phyloP scores from a whole-genome alignment of 1,140 invertebrate species.

The Musca domestica region DNA sequence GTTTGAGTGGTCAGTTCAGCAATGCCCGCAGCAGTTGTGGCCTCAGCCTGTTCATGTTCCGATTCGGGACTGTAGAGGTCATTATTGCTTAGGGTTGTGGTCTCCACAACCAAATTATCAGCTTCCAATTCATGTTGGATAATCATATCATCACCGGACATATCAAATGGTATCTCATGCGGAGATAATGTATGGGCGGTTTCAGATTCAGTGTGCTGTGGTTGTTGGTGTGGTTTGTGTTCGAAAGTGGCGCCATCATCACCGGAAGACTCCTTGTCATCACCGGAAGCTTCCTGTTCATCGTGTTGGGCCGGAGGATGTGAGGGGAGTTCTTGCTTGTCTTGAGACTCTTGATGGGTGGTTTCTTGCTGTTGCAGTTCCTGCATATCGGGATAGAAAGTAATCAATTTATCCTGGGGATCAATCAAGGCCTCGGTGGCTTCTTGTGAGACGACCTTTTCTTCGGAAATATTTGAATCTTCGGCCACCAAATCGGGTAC shows the following conservation, averaged over 20 bases:
- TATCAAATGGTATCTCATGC: constrained; percentile 45
- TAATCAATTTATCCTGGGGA: constrained; percentile 33
- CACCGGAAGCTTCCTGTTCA: neutral
- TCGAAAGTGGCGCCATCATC: too few relatives aligned
- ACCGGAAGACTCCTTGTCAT: neutral
- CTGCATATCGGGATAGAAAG: constrained; percentile 34
- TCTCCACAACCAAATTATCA: constrained; percentile 43
- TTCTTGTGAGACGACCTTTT: neutral
- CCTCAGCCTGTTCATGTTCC: constrained; percentile 27
- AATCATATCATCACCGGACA: constrained; percentile 27
- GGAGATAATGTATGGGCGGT: constrained; percentile 33
- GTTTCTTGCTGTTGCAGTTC: neutral
- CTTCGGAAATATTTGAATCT: constrained; percentile 23
- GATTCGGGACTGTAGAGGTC: neutral
- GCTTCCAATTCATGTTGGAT: constrained; percentile 31
- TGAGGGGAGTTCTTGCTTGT: too few relatives aligned
- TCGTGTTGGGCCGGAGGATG: neutral
- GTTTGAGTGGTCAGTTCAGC: constrained; percentile 53
- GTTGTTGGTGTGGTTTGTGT: neutral
- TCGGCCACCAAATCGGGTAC: constrained; percentile 40
- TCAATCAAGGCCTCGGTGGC: constrained; percentile 11
- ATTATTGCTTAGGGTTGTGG: constrained; percentile 29
- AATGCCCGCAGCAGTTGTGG: constrained; percentile 43
- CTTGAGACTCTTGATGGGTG: neutral
- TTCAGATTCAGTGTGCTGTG: neutral